These are phyloP conservation scores for Corythucha ciliata DNA, from an alignment of 2,888 invertebrate genomes.

Conservation along the genomic window DNA sequence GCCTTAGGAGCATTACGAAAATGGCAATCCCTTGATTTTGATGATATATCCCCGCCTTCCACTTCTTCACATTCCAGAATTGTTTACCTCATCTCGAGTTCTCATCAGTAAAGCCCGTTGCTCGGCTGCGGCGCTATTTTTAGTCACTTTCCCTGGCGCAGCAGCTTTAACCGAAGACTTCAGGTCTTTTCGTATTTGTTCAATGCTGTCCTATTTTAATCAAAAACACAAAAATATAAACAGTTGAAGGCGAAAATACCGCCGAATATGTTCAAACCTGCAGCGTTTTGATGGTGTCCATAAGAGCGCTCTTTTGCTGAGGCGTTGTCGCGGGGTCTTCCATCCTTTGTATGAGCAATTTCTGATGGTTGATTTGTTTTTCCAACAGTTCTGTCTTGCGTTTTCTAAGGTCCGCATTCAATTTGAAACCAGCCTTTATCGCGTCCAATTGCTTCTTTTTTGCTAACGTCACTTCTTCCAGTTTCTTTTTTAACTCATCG, in stretches of 20 bases:
- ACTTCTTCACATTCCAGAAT: neutral
- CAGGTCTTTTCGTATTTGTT: constrained; percentile 61
- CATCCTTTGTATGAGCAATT: constrained; percentile 67
- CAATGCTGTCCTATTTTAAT: constrained; percentile 58
- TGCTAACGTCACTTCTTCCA: constrained; percentile 53
- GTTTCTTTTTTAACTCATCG: constrained; percentile 43
- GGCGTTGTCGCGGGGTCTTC: constrained; percentile 63
- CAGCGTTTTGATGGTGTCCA: constrained; percentile 71
- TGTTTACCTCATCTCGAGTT: constrained; percentile 57
- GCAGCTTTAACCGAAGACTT: constrained; percentile 41
- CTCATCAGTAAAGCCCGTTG: constrained; percentile 45
- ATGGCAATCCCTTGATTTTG: neutral
- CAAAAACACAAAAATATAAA: neutral
- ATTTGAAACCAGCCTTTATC: constrained; percentile 54
- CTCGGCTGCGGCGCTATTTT: constrained; percentile 30
- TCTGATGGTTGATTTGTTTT: constrained; percentile 81
- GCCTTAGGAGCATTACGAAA: constrained; percentile 41
- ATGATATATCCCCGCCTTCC: neutral
- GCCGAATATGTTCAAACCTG: constrained; percentile 44
- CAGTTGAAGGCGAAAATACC: no score
- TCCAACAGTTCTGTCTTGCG: constrained; percentile 78
- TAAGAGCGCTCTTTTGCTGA: constrained; percentile 63
- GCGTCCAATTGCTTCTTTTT: constrained; percentile 67
- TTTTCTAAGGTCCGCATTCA: constrained; percentile 71
- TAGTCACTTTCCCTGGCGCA: constrained; percentile 20